phyloP scores from a whole-genome alignment of 1,140 invertebrate genomes.

The Lerema accius region DNA sequence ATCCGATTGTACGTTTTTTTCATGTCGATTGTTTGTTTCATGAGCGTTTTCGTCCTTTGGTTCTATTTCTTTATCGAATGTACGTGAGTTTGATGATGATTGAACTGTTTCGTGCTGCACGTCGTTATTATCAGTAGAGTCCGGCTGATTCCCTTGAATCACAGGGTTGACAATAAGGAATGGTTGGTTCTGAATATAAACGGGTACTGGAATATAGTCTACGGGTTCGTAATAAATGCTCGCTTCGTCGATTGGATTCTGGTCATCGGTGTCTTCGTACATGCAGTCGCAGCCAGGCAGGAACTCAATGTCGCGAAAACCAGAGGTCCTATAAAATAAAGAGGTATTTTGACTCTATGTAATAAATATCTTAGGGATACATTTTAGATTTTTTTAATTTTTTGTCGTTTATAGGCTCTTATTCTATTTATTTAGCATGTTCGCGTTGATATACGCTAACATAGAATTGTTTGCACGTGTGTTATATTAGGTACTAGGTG shows the following conservation, averaged over 20 bases:
- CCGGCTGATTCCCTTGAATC: not conserved
- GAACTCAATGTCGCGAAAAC: not conserved
- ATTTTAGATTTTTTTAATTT: no score
- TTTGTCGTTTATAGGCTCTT: no score
- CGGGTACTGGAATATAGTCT: not conserved
- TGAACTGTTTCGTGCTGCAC: not conserved
- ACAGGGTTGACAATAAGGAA: constrained; percentile 4
- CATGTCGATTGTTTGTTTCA: not conserved
- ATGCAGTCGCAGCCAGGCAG: constrained; percentile 3
- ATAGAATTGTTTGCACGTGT: no score
- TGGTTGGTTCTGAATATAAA: not conserved
- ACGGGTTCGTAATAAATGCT: constrained; percentile 12
- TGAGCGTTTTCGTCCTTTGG: not conserved
- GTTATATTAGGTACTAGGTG: no score
- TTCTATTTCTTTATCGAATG: not conserved
- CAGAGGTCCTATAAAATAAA: constrained; percentile 9
- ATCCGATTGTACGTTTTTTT: constrained; percentile 14
- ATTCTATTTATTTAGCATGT: no score
- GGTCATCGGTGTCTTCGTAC: not conserved
- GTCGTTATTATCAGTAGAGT: not conserved
- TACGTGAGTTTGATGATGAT: not conserved
- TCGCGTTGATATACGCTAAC: no score
- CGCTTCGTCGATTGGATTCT: not conserved
- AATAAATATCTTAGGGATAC: no score
- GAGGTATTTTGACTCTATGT: no score